These are phyloP conservation scores for Habrosyne pyritoides DNA, from an alignment of 2,888 invertebrate genomes.

Conservation along the genomic window DNA sequence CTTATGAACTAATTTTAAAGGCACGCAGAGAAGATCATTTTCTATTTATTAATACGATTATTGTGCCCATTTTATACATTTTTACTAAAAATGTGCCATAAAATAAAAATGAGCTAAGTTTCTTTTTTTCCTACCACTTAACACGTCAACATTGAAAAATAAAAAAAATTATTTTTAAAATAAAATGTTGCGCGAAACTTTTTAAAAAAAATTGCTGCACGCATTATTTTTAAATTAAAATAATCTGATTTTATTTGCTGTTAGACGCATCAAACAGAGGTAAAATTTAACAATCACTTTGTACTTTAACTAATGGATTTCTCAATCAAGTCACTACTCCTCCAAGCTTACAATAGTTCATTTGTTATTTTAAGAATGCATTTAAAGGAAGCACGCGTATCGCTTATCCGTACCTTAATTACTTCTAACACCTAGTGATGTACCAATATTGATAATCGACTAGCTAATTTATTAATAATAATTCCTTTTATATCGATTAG, in stretches of 20 bases:
- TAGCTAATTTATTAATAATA: background rate
- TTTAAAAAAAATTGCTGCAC: background rate
- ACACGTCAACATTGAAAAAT: background rate
- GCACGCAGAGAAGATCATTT: constrained; percentile 56
- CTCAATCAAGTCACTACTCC: constrained; percentile 16
- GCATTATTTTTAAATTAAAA: constrained; percentile 28
- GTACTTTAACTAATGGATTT: constrained; percentile 42
- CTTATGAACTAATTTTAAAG: constrained; percentile 55
- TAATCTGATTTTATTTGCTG: constrained; percentile 21
- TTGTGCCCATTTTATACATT: constrained; percentile 45
- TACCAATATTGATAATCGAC: constrained; percentile 1
- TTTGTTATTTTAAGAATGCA: constrained; percentile 34
- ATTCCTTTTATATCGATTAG: no score
- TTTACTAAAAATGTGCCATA: constrained; percentile 10
- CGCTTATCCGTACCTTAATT: constrained; percentile 58
- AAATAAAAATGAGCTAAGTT: background rate
- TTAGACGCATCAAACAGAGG: background rate
- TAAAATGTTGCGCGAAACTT: background rate
- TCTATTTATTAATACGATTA: constrained; percentile 24
- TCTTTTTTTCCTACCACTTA: background rate
- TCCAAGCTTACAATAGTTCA: constrained; percentile 19
- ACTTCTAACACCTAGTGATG: constrained; percentile 8
- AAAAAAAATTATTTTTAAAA: background rate
- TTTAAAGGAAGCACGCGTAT: constrained; percentile 73
- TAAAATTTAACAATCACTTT: constrained; percentile 26